phyloP scores from a whole-genome alignment of 2,113 vertebrate genomes.

The human (Homo sapiens) region DNA sequence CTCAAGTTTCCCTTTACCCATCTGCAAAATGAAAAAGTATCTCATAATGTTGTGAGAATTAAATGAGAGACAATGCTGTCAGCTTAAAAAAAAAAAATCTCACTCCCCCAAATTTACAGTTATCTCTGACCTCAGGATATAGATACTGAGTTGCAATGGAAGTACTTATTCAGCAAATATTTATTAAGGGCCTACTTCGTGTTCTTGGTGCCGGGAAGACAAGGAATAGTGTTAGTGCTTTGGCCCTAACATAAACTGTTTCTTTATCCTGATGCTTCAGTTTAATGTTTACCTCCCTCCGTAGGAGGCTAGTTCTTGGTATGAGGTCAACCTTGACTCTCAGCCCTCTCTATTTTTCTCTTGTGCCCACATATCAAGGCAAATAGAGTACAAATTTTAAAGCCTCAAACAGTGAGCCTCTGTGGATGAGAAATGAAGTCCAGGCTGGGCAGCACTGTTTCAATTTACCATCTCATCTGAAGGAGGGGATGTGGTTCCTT shows the following conservation, averaged over 20 bases:
- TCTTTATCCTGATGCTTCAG: background rate
- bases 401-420: constrained; percentile 55
- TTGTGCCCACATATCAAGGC: constrained; percentile 42
- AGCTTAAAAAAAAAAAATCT: background rate
- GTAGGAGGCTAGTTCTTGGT: constrained; percentile 33
- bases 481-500: background rate
- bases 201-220: background rate
- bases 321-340: background rate
- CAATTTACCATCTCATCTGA: background rate
- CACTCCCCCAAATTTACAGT: background rate
- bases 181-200: background rate
- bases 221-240: background rate
- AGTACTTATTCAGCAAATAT: background rate
- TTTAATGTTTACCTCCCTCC: background rate
- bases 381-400: constrained; percentile 44
- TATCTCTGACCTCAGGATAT: background rate
- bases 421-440: background rate
- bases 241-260: background rate
- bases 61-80: background rate
- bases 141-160: background rate
- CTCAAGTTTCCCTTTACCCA: background rate
- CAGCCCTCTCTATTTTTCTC: constrained; percentile 24
- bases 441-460: background rate
- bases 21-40: background rate
- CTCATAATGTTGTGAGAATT: background rate